Evolutionary conservation across 2,888 invertebrate genomes (phyloP).

Genomic region (Trilocha varians): DNA sequence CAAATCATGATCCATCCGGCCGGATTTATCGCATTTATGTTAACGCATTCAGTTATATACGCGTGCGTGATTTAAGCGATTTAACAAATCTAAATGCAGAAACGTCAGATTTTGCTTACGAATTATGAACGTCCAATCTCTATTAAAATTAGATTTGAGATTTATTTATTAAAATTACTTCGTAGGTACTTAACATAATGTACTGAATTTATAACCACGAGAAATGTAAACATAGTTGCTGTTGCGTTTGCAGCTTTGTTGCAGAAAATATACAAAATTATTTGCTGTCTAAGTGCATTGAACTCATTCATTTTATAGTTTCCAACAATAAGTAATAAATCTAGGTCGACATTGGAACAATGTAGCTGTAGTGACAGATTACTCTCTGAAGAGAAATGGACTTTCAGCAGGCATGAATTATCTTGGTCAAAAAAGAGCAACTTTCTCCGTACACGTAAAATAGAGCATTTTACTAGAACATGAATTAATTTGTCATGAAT

Average conservation of each 20-base stretch:
- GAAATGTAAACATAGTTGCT: constrained; percentile 1
- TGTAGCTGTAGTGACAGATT: constrained; percentile 10
- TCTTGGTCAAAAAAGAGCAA: constrained; percentile 5
- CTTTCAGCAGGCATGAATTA: constrained; percentile 22
- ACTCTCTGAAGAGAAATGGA: constrained; percentile 18
- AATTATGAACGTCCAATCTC: constrained; percentile 11
- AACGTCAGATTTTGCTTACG: constrained; percentile 13
- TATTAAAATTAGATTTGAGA: constrained; percentile 12
- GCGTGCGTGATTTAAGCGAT: constrained; percentile 26
- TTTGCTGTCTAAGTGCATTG: constrained; percentile 26
- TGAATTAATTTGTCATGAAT: constrained; percentile 26
- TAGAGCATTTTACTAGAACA: constrained; percentile 14
- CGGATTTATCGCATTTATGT: constrained; percentile 22
- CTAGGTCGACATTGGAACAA: constrained; percentile 27
- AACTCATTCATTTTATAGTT: constrained; percentile 38
- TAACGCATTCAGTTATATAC: constrained; percentile 21
- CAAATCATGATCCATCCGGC: constrained; percentile 10
- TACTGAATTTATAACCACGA: constrained; percentile 1
- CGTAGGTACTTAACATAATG: background rate
- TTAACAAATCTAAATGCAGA: constrained; percentile 25
- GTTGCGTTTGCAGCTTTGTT: background rate
- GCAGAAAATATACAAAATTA: constrained; percentile 21
- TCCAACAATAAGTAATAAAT: constrained; percentile 47
- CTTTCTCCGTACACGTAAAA: constrained; percentile 6
- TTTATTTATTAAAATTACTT: background rate